Evolutionary conservation across 2,797 vertebrate species (phyloP).

Genomic region (Chelidonichthys spinosus): DNA sequence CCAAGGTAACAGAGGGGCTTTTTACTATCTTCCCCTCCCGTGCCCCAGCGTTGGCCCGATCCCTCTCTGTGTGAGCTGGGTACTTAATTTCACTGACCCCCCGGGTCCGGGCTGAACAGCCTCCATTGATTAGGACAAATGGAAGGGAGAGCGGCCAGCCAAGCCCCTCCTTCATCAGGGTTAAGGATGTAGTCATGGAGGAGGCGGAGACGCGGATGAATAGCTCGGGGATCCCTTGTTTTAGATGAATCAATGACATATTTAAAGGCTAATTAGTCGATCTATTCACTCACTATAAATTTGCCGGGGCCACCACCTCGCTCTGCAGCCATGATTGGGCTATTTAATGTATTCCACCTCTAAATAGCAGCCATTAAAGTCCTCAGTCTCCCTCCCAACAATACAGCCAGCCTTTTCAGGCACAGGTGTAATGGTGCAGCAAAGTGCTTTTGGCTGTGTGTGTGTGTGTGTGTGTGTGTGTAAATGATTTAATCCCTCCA

Average conservation of each 20-base stretch:
- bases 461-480: not conserved
- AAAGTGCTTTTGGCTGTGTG: conserved; percentile 28
- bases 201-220: conserved; percentile 67
- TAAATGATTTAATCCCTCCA: conserved; percentile 17
- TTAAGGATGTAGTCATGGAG: conserved; percentile 78
- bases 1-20: conserved; percentile 70
- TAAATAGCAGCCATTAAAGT: conserved; percentile 77
- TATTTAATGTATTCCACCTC: conserved; percentile 75
- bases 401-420: conserved; percentile 50
- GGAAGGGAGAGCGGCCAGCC: conserved; percentile 70
- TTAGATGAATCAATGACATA: conserved; percentile 80
- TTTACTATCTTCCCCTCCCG: conserved; percentile 42
- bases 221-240: conserved; percentile 67
- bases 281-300: conserved; percentile 70
- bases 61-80: conserved; percentile 75
- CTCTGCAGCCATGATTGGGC: conserved; percentile 68
- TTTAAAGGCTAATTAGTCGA: conserved; percentile 85
- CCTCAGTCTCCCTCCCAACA: conserved; percentile 67
- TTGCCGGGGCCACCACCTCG: conserved; percentile 68
- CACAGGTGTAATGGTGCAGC: conserved; percentile 64
- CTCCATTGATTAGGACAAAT: conserved; percentile 87
- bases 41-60: conserved; percentile 54
- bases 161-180: conserved; percentile 78
- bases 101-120: conserved; percentile 83
- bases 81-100: conserved; percentile 85